Evolutionary conservation across 2,113 vertebrate species (phyloP), one percentile per base, ranked within the genome.

Genomic region (Semnornis frantzii): DNA sequence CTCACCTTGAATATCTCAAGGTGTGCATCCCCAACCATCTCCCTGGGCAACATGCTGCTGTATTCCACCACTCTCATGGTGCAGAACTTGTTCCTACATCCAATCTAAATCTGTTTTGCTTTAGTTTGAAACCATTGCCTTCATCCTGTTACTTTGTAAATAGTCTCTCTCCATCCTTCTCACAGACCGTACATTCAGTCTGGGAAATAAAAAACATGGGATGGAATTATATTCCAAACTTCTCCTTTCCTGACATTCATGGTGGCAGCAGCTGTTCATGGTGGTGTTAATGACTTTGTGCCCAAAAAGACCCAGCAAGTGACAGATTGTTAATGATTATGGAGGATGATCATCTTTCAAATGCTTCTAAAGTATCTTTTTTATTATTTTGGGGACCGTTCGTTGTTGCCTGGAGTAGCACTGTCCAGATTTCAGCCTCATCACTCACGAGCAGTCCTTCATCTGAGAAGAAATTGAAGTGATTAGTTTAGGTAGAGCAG

Each of bases 271-370:
- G 54, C 86, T 95, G 78, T 85, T 84, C 74, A 16, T 88, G 63
- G 48, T 94, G 62, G 57, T 82, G 37, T 81, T 95, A 92, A 85
- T 91, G 69, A 88, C 42, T 95, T 93, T 68, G 46, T 65, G 30
- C 44, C 79, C 76, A 39, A 64, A 86, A 92, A 82, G 52, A 69
- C 20, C 30, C 30, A 94, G 13, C 3, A 71, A 92, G 42, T 83
- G 52, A 37, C 90, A 92, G 66, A 80, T 84, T 75, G 58, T 77
- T 95, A 94, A 86, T 93, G 85, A 95, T 96, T 94, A 81, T 86
- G 52, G 62, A 24, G 60, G 34, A 25, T 82, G 62, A 91, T 90
- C 28, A 89, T 89, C 37, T 83, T 93, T 93, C 74, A 93, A 93
- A 85, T 65, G 24, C 20, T 96, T 90, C 75, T 63, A 25, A 91